These are phyloP conservation scores for Dromiciops gliroides DNA, from an alignment of 2,113 vertebrate species.

Conservation along the genomic window DNA sequence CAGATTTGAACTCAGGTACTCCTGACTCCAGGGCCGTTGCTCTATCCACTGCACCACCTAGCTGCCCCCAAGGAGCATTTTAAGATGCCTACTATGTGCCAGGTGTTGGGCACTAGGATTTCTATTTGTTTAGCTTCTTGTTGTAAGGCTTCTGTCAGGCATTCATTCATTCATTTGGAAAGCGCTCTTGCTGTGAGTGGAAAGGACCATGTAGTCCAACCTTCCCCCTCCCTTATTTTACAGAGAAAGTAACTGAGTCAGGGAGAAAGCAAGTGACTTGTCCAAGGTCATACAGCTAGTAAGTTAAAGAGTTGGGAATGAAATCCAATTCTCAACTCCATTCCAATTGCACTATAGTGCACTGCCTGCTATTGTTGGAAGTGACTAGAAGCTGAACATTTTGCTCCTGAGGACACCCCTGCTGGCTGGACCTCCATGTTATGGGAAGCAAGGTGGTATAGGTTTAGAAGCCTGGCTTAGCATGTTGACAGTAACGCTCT, in stretches of 20 bases:
- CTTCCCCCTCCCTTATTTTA: conserved; percentile 18
- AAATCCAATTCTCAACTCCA: conserved; percentile 20
- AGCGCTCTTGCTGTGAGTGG: conserved; percentile 19
- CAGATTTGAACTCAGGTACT: too few relatives aligned
- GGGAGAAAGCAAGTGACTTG: conserved; percentile 19
- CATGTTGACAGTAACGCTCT: background rate
- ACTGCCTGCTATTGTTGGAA: background rate
- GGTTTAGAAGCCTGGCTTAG: background rate
- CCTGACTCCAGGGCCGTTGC: too few relatives aligned
- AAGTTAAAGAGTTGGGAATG: conserved; percentile 21
- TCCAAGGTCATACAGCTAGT: conserved; percentile 1
- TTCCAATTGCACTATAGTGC: conserved; percentile 22
- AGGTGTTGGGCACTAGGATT: background rate
- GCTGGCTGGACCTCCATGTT: background rate
- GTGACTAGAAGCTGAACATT: background rate
- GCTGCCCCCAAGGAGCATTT: background rate
- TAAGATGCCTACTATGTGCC: background rate
- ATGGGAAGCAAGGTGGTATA: background rate
- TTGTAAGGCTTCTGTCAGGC: background rate
- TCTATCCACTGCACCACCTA: too few relatives aligned
- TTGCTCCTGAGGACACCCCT: too few relatives aligned
- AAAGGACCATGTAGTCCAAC: background rate
- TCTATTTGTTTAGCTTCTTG: background rate
- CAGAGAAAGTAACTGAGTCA: background rate
- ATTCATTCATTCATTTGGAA: background rate